Conservation (phyloP, 2,113 vertebrate genomes). For the Dasyurus viverrinus region DNA sequence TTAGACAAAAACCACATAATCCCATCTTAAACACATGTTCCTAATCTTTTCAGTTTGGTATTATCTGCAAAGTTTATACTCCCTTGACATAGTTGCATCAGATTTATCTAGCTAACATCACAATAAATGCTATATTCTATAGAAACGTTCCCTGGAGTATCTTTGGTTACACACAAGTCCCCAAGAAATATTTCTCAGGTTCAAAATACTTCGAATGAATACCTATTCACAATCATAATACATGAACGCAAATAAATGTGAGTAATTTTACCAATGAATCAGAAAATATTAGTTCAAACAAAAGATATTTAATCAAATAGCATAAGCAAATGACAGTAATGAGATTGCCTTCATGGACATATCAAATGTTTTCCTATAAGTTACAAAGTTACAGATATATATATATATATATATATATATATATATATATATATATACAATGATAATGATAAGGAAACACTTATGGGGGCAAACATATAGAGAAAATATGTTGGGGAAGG, state of each 20-base stretch:
- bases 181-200: not conserved
- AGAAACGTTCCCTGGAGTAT: not conserved
- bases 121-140: not conserved
- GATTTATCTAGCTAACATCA: not conserved
- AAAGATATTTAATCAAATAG: not conserved
- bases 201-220: not conserved
- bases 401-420: not conserved
- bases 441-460: not conserved
- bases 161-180: not conserved
- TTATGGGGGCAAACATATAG: not conserved
- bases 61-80: not conserved
- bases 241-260: not conserved
- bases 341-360: not conserved
- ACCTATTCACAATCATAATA: not conserved
- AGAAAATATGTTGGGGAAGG: not conserved
- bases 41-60: not conserved
- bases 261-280: not conserved
- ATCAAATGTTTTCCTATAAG: not conserved
- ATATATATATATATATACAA: not conserved
- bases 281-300: not conserved
- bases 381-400: not conserved
- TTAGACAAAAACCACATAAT: not conserved
- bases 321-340: not conserved
- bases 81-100: not conserved
- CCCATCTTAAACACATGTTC: not conserved